Conservation (phyloP, 2,113 vertebrate genomes). For the Ptilonorhynchus violaceus region DNA sequence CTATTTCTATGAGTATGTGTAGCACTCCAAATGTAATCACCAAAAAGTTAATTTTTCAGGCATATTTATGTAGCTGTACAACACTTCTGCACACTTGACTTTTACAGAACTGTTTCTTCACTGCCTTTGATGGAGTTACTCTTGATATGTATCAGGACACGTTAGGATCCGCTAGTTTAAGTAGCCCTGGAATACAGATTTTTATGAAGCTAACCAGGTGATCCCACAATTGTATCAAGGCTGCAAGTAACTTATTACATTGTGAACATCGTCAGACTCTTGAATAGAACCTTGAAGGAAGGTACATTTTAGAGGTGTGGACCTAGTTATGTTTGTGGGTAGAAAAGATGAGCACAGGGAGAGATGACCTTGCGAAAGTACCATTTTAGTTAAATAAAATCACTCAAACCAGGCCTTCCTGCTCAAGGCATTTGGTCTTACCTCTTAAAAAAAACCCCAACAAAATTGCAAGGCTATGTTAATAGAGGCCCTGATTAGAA, state of each 20-base stretch:
- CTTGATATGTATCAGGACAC: background rate
- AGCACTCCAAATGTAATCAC: background rate
- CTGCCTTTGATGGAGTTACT: background rate
- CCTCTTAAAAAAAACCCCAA: background rate
- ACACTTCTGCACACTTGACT: background rate
- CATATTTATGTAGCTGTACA: background rate
- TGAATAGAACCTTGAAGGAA: background rate
- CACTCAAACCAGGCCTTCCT: background rate
- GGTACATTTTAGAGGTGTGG: background rate
- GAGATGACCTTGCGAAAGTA: background rate
- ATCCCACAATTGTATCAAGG: background rate
- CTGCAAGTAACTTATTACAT: background rate
- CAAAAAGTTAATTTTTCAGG: background rate
- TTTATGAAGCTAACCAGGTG: background rate
- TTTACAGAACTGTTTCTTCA: background rate
- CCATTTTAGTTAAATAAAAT: conserved; percentile 19
- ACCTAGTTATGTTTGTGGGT: background rate
- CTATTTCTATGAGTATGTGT: background rate
- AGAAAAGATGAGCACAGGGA: background rate
- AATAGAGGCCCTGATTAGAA: background rate
- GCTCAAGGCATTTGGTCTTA: background rate
- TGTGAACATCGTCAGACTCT: background rate
- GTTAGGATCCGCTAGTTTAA: background rate
- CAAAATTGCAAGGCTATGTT: background rate
- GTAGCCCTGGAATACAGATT: background rate